phyloP scores from a whole-genome alignment of 2,888 invertebrate species.

The Ptycholaimellus sp. region DNA sequence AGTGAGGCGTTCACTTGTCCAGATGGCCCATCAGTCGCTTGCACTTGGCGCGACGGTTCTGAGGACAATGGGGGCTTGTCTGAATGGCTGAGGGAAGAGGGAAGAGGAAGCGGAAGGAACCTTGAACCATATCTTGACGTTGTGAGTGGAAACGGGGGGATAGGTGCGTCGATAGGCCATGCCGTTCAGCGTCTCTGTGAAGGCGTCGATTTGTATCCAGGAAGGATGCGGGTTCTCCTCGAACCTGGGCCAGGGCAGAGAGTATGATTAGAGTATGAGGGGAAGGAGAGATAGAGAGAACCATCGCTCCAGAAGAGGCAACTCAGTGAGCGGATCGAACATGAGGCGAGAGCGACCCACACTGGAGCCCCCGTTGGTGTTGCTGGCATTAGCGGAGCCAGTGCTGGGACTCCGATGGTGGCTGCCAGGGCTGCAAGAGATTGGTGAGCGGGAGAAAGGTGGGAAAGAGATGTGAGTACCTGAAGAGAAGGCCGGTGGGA shows the following conservation, averaged over 20 bases:
- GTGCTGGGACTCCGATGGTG: background rate
- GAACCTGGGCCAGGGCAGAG: slow-evolving; percentile 46
- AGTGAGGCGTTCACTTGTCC: too few species aligned
- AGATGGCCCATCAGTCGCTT: slow-evolving; percentile 61
- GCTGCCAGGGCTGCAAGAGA: too few species aligned
- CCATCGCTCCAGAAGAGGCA: slow-evolving; percentile 34
- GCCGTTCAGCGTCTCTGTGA: slow-evolving; percentile 81
- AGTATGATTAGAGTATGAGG: too few species aligned
- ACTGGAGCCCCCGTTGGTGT: slow-evolving; percentile 1
- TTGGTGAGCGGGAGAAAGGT: too few species aligned
- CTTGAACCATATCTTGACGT: slow-evolving; percentile 85
- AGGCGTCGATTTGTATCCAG: slow-evolving; percentile 84
- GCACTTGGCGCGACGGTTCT: slow-evolving; percentile 82
- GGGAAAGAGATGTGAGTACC: too few species aligned
- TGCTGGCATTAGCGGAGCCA: background rate
- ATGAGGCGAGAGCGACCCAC: slow-evolving; percentile 66
- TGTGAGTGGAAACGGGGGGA: slow-evolving; percentile 90
- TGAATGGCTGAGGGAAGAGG: background rate
- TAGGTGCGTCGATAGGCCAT: slow-evolving; percentile 95
- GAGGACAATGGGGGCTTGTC: too few species aligned
- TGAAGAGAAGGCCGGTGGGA: too few species aligned
- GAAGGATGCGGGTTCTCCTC: slow-evolving; percentile 92
- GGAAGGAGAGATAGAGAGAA: background rate
- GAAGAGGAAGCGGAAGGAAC: background rate
- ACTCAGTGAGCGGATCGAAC: slow-evolving; percentile 94